Evolutionary conservation across 92 coral and sea anemone species (phyloP), one percentile per base, ranked within the genome.

Genomic region (Siderastrea radians): DNA sequence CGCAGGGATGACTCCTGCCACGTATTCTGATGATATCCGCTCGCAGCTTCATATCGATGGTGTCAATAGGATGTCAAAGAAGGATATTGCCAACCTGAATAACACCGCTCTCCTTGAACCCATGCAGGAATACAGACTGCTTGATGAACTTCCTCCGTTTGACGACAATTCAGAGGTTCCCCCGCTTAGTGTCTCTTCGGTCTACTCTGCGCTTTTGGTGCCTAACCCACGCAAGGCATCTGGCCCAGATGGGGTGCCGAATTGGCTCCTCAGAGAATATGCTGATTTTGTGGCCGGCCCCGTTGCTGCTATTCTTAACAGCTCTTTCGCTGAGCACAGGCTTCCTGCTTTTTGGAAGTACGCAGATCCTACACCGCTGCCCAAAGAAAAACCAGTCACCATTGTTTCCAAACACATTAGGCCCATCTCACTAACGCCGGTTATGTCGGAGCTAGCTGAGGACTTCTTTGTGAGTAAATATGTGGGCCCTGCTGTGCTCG

Each of bases 201-300:
- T 84, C 3, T 74, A 7, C 16, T 67, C 76, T 46, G 89, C 84
- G 63, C 76, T 85, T 49, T 68, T 76, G 44, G 89, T 6, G 84
- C 89, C 75, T 49, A 84, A 84, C 60, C 82, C 82, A 13, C 59
- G 88, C 47, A 84, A 84, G 82, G 88, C 88, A 10, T 48, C 82
- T 13, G 82, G 75, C 12, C 74, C 88, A 8, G 88, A 84, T 60
- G 74, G 82, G 74, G 74, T 74, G 16, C 46, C 49, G 73, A 84
- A 84, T 55, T 84, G 82, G 88, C 88, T 84, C n/a, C 82, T 74
- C 55, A 49, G 53, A 60, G 82, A 84, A 2, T 84, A 74, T 19
- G 82, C 88, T 74, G 82, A 75, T 43, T 8, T 84, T 55, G n/a
- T 72, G 26, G 12, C 70, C 1, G 11, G 50, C 53, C 62, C 68